These are phyloP conservation scores for Ursus arctos DNA, from an alignment of 2,113 vertebrate species.

Conservation along the genomic window DNA sequence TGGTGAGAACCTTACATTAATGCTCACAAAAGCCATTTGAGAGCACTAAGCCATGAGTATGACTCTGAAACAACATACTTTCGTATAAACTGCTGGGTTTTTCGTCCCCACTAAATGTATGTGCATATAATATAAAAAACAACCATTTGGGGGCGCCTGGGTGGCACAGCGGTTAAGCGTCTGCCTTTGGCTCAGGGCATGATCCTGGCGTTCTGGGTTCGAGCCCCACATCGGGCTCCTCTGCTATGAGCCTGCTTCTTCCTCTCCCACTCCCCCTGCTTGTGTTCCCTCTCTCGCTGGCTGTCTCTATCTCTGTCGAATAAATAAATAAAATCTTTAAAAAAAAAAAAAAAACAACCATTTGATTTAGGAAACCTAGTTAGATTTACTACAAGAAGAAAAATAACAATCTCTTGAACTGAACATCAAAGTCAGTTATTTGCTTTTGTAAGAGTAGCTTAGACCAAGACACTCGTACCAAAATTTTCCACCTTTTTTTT, in stretches of 20 bases:
- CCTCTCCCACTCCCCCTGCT: no score
- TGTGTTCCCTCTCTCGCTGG: no score
- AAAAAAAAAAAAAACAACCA: not conserved
- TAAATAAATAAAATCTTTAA: no score
- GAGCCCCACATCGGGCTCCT: no score
- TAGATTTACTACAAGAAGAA: not conserved
- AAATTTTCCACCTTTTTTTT: not conserved
- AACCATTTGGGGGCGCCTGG: not conserved
- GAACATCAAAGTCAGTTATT: constrained; percentile 4
- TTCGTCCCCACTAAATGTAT: not conserved
- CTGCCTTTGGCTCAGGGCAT: no score
- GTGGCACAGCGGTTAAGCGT: no score
- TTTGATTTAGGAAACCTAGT: not conserved
- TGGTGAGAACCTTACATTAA: not conserved
- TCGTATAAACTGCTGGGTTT: not conserved
- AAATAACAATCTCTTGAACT: not conserved
- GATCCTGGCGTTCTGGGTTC: no score
- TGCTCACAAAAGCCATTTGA: not conserved
- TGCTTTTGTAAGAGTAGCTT: not conserved
- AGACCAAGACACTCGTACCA: not conserved
- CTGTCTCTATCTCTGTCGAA: no score
- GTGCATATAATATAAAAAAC: not conserved
- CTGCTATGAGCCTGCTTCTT: no score
- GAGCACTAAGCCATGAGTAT: not conserved
- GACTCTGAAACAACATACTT: not conserved